phyloP scores from a whole-genome alignment of 2,113 vertebrate species.

The Chaenocephalus aceratus region DNA sequence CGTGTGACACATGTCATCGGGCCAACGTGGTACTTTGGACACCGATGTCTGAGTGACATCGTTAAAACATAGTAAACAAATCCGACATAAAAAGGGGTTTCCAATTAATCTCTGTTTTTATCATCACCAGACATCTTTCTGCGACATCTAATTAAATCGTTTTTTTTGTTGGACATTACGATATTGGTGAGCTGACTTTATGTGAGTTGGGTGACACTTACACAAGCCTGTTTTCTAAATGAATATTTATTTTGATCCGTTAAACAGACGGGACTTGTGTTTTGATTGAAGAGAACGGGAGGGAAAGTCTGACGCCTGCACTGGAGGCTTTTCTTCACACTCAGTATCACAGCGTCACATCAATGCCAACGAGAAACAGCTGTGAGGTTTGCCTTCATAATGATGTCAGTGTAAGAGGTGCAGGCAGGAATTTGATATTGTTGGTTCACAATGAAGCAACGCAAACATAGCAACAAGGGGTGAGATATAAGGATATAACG shows the following conservation, averaged over 20 bases:
- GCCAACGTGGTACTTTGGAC: too few relatives aligned
- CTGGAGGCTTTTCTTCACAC: neutral
- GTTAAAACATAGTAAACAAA: too few relatives aligned
- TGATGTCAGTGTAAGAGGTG: neutral
- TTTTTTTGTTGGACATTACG: neutral
- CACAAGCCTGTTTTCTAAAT: constrained; percentile 7
- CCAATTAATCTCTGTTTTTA: constrained; percentile 20
- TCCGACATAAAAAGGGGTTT: too few relatives aligned
- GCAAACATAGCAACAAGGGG: too few relatives aligned
- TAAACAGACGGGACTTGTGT: constrained; percentile 5
- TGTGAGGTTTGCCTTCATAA: neutral
- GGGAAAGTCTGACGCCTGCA: neutral
- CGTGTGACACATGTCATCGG: too few relatives aligned
- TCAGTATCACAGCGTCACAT: too few relatives aligned
- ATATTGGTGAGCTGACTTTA: neutral
- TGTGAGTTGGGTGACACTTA: constrained; percentile 22
- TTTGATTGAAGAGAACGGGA: neutral
- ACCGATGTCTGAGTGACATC: too few relatives aligned
- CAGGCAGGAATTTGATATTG: neutral
- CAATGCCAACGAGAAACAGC: too few relatives aligned
- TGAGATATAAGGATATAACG: too few relatives aligned
- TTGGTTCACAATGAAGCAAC: too few relatives aligned
- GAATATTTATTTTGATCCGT: constrained; percentile 14
- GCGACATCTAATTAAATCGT: constrained; percentile 25
- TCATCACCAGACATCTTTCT: constrained; percentile 8